phyloP scores from a whole-genome alignment of 2,113 vertebrate species.

The Callocephalon fimbriatum region DNA sequence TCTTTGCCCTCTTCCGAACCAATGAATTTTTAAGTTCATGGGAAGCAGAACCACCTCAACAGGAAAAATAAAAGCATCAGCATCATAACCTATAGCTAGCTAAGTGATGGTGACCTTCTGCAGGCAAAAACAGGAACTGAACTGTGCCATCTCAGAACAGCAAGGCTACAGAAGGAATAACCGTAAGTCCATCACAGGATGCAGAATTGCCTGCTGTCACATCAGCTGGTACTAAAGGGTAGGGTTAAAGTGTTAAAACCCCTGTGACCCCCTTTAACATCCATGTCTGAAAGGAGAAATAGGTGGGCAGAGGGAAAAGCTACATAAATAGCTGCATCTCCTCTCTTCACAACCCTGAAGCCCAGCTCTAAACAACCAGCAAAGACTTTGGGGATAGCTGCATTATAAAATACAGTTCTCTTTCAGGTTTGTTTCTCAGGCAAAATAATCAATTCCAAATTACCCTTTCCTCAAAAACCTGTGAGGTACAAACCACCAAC shows the following conservation, averaged over 20 bases:
- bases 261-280: background rate
- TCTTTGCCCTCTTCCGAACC: background rate
- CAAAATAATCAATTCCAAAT: background rate
- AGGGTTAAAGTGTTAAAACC: conserved; percentile 34
- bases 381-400: background rate
- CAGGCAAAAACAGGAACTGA: background rate
- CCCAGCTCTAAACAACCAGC: background rate
- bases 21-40: background rate
- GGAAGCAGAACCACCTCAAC: background rate
- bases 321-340: background rate
- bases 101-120: conserved; percentile 18
- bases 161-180: background rate
- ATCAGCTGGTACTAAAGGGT: background rate
- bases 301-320: background rate
- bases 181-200: background rate
- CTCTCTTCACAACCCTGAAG: background rate
- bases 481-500: background rate
- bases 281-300: background rate
- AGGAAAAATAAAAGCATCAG: conserved; percentile 13
- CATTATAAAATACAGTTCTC: background rate
- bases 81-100: conserved; percentile 11
- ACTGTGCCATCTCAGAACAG: background rate
- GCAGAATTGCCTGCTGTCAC: conserved; percentile 40
- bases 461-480: background rate
- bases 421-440: background rate